Evolutionary conservation across 2,797 vertebrate species (phyloP).

Genomic region (Eulemur rubriventer): DNA sequence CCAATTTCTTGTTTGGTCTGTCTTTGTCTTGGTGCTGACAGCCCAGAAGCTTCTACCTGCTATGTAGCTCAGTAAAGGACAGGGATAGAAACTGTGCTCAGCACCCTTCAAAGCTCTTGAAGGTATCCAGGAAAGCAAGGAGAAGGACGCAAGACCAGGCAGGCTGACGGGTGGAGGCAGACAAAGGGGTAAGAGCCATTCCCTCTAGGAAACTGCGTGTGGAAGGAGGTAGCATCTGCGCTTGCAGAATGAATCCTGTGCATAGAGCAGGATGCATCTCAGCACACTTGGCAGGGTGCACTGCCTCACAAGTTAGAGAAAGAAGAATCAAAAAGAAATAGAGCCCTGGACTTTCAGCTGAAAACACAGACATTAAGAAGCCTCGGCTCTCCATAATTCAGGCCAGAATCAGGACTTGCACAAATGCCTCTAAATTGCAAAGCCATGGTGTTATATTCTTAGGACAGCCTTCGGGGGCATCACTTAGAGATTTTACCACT

Average conservation of each 20-base stretch:
- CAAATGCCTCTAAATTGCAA: neutral
- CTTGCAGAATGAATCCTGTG: neutral
- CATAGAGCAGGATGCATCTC: neutral
- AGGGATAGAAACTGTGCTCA: neutral
- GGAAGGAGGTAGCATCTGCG: fast-evolving
- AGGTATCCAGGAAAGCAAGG: neutral
- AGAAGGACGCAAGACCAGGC: neutral
- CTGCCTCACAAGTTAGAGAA: neutral
- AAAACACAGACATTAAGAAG: fast-evolving
- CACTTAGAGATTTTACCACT: neutral
- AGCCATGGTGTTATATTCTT: fast-evolving
- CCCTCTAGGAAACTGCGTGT: neutral
- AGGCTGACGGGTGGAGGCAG: neutral
- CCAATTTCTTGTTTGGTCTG: neutral
- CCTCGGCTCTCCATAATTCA: neutral
- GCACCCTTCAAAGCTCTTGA: neutral
- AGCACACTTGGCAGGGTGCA: neutral
- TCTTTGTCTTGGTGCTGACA: neutral
- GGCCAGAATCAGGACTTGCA: neutral
- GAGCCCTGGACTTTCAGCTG: fast-evolving
- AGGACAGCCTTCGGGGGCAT: neutral
- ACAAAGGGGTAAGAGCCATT: neutral
- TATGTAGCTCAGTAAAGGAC: neutral
- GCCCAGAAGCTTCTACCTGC: neutral
- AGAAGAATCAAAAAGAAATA: neutral